A percentile compares a stretch with the other conserved stretches of the same genome.
These are phyloP conservation scores for Triops longicaudatus DNA, from an alignment of 1,140 invertebrate species.

Conservation along the genomic window DNA sequence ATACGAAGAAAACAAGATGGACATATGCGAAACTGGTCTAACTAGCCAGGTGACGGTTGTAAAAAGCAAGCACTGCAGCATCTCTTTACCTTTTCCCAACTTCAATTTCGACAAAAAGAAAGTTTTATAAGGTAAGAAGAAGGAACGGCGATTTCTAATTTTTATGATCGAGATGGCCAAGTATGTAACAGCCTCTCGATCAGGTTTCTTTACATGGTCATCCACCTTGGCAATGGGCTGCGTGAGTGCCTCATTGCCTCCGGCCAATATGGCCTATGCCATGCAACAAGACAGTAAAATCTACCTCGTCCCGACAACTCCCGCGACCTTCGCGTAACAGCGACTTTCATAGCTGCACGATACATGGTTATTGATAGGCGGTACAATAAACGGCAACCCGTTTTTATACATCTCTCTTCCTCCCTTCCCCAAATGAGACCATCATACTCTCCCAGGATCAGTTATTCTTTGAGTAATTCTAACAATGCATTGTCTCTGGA, in stretches of 20 bases:
- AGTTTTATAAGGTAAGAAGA: background rate
- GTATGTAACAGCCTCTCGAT: conserved; percentile 12
- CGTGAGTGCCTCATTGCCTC: conserved; percentile 10
- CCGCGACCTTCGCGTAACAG: conserved; percentile 1
- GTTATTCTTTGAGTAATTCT: too few relatives aligned
- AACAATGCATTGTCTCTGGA: too few relatives aligned
- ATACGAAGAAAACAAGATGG: background rate
- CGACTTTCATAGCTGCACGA: conserved; percentile 14
- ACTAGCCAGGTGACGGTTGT: conserved; percentile 9
- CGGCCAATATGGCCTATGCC: background rate
- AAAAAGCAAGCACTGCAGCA: background rate
- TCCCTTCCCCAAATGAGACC: background rate
- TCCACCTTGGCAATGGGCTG: conserved; percentile 3
- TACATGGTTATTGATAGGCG: conserved; percentile 12
- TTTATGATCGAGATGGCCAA: background rate
- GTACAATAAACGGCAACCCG: background rate
- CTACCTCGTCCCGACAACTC: conserved; percentile 9
- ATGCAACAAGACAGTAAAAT: conserved; percentile 5
- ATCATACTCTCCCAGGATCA: too few relatives aligned
- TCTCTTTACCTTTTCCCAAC: background rate
- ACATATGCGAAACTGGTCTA: background rate
- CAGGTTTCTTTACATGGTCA: conserved; percentile 15
- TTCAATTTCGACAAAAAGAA: background rate
- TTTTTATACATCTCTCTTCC: background rate
- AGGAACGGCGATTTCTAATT: background rate